These are phyloP conservation scores for Baccha elongata DNA, from an alignment of 2,888 invertebrate genomes.

Conservation along the genomic window DNA sequence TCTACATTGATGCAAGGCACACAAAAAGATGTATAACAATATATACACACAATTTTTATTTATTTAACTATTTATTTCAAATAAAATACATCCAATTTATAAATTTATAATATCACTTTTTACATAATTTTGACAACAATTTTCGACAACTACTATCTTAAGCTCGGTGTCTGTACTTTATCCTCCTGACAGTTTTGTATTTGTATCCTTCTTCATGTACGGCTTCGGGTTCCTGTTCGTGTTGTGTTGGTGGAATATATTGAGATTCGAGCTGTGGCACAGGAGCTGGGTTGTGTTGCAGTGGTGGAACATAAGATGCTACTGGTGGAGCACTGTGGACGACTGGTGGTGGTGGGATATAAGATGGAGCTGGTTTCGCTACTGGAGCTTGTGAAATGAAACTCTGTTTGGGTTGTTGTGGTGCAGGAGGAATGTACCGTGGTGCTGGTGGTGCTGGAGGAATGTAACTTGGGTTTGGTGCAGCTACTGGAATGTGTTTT, in stretches of 20 bases:
- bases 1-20: too few relatives aligned
- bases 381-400: not conserved
- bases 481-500: not conserved
- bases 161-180: constrained; percentile 48
- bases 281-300: not conserved
- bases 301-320: constrained; percentile 34
- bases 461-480: not conserved
- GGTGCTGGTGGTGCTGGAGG: constrained; percentile 17
- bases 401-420: too few relatives aligned
- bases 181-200: constrained; percentile 56
- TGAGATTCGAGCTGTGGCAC: constrained; percentile 14
- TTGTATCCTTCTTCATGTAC: constrained; percentile 51
- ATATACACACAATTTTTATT: too few relatives aligned
- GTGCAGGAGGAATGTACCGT: constrained; percentile 23
- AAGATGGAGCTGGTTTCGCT: constrained; percentile 26
- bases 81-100: not conserved
- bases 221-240: constrained; percentile 22
- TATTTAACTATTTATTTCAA: too few relatives aligned
- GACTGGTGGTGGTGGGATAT: constrained; percentile 36
- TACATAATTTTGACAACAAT: constrained; percentile 20
- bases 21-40: too few relatives aligned
- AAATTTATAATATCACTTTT: constrained; percentile 33
- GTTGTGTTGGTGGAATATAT: constrained; percentile 27
- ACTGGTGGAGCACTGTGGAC: constrained; percentile 26
- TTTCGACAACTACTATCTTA: constrained; percentile 2